A percentile compares a stretch with the other conserved stretches of the same genome.
phyloP scores from a whole-genome alignment of 2,113 vertebrate species.

The Oncorhynchus nerka region DNA sequence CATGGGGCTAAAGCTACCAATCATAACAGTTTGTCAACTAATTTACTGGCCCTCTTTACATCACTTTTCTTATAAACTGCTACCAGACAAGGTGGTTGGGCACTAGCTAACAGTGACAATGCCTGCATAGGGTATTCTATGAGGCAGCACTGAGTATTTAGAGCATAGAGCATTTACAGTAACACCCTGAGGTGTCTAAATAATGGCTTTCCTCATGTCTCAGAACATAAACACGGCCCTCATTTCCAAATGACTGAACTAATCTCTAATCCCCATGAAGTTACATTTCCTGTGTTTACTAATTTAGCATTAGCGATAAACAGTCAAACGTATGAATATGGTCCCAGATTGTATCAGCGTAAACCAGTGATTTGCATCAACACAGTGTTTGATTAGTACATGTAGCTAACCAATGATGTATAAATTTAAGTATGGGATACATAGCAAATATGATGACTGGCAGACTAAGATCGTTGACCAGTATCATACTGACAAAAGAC shows the following conservation, averaged over 20 bases:
- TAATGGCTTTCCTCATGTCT: conserved; percentile 1
- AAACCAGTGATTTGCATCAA: not conserved
- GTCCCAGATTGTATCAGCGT: not conserved
- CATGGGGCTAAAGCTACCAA: too few relatives aligned
- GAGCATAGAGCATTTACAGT: too few relatives aligned
- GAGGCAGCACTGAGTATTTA: too few relatives aligned
- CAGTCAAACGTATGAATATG: not conserved
- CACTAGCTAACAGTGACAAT: not conserved
- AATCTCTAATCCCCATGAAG: conserved; percentile 15
- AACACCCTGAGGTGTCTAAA: conserved; percentile 4
- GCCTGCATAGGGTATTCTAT: not conserved
- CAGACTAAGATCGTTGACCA: too few relatives aligned
- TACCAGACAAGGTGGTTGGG: not conserved
- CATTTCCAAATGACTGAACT: conserved; percentile 21
- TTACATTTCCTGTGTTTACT: conserved; percentile 14
- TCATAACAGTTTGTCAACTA: too few relatives aligned
- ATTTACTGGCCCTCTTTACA: too few relatives aligned
- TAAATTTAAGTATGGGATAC: too few relatives aligned
- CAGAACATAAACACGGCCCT: conserved; percentile 8
- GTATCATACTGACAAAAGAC: too few relatives aligned
- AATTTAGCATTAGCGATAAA: conserved; percentile 6
- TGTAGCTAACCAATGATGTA: not conserved
- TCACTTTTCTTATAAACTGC: too few relatives aligned
- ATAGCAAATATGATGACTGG: too few relatives aligned
- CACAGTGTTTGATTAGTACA: not conserved